A percentile compares a stretch with the other conserved stretches of the same genome.
Conservation (phyloP, 2,797 vertebrate species). For the Coranthus polyacanthus region DNA sequence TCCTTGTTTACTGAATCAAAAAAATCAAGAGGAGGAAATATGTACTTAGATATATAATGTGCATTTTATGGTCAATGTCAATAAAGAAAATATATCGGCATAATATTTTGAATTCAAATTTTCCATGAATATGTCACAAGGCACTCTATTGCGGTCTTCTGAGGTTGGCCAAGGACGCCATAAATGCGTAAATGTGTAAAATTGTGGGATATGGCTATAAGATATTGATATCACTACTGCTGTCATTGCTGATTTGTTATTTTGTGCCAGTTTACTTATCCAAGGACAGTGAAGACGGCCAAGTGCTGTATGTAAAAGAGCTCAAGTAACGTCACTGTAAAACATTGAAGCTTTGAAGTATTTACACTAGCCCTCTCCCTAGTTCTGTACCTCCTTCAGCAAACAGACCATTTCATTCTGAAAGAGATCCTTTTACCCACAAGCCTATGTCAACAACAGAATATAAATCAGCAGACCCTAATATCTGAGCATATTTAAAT, state of each 20-base stretch:
- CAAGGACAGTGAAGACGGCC: too few relatives aligned
- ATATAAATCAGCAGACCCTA: slow-evolving; percentile 18
- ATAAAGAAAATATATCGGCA: not conserved
- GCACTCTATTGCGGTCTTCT: not conserved
- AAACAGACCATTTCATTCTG: not conserved
- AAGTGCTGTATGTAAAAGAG: not conserved
- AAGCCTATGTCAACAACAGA: not conserved
- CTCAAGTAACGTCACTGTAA: not conserved
- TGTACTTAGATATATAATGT: too few relatives aligned
- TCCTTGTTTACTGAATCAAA: too few relatives aligned
- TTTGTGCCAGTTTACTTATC: not conserved
- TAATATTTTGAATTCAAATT: not conserved
- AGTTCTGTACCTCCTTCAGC: not conserved
- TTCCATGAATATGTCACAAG: too few relatives aligned
- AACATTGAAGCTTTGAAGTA: not conserved
- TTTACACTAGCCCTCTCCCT: not conserved
- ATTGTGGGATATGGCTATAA: too few relatives aligned
- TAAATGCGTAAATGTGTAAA: not conserved
- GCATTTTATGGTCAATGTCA: too few relatives aligned
- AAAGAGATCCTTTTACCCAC: not conserved
- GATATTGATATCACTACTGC: too few relatives aligned
- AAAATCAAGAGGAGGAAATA: too few relatives aligned
- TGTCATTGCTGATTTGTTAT: not conserved
- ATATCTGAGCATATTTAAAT: slow-evolving; percentile 29
- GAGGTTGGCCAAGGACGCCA: not conserved